Evolutionary conservation across 2,888 invertebrate genomes (phyloP), one percentile per base, ranked within the genome.

Genomic region (Microplitis deprimator): DNA sequence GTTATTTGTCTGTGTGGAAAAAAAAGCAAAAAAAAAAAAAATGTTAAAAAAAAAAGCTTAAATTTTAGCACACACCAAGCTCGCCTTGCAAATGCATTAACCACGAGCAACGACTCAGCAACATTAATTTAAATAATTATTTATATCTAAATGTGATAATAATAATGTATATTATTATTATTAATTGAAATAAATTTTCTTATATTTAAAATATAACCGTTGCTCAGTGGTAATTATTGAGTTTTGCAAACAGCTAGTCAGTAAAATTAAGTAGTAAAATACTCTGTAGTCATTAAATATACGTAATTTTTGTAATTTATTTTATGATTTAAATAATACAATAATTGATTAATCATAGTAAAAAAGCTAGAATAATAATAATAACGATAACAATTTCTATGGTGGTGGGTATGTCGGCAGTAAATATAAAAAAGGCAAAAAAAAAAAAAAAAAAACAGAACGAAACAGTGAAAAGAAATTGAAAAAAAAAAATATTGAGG

Each of bases 401-500:
- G 16, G 62, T 16, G 62, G 62, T 50, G 50, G 50, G 8, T 50
- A 29, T 29, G 29, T 50, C 13, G 50, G 50, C 13, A 50, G 13
- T 6, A 69, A 29, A 29, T 29, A 29, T 7, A 69, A 50, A 59
- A 17, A 68, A 17, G 29, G 29, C 29, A 29, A 29, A 29, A 69
- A 29, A 29, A 29, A 69, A 7, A 69, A 68, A 59, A 17, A 68
- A 17, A 59, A 29, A 59, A 69, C 20, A 13, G 50, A 5, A 13
- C 41, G 41, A 17, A 8, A 68, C 13, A 13, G 17, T 40, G 10
- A 40, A 62, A n/a, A 69, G 61, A 76, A 62, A 38, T 13, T 10
- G 29, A 70, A 75, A 82, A 69, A 80, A 81, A 83, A 80, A 81
- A 17, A 71, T 68, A 74, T 40, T 65, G 68, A 61, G 68, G 60